phyloP scores from a whole-genome alignment of 2,113 vertebrate species.

The Ivindomyrus marchei region DNA sequence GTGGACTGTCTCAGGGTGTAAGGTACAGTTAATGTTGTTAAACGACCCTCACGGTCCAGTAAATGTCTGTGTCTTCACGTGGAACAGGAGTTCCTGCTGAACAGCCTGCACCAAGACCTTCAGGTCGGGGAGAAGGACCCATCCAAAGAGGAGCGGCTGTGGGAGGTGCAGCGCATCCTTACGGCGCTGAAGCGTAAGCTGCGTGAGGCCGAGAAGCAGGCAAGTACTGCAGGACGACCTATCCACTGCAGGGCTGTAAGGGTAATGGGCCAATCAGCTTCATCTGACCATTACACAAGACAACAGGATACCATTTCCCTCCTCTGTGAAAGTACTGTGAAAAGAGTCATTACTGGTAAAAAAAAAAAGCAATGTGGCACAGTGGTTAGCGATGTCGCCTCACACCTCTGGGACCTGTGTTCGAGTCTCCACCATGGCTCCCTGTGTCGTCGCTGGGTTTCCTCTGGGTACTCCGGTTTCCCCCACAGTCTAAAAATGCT shows the following conservation, averaged over 20 bases:
- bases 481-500: no score
- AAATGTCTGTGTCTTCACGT: background rate
- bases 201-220: slow-evolving; percentile 76
- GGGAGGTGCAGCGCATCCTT: slow-evolving; percentile 97
- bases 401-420: background rate
- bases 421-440: background rate
- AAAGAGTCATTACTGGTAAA: background rate
- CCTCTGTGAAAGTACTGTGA: background rate
- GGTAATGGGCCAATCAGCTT: background rate
- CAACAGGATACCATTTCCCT: background rate
- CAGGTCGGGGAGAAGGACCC: slow-evolving; percentile 96
- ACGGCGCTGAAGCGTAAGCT: slow-evolving; percentile 95
- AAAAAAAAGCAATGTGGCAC: no score
- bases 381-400: background rate
- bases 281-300: background rate
- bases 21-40: background rate
- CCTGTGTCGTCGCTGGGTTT: background rate
- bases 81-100: slow-evolving; percentile 87
- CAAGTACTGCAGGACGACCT: background rate
- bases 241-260: background rate
- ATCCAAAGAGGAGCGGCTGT: slow-evolving; percentile 94
- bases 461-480: background rate
- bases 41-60: background rate
- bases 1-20: background rate
- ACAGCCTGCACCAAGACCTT: slow-evolving; percentile 92